Percentiles rank a stretch among this genome's conserved stretches.
phyloP scores from a whole-genome alignment of 1,140 invertebrate genomes.

The Eulimnadia texana region DNA sequence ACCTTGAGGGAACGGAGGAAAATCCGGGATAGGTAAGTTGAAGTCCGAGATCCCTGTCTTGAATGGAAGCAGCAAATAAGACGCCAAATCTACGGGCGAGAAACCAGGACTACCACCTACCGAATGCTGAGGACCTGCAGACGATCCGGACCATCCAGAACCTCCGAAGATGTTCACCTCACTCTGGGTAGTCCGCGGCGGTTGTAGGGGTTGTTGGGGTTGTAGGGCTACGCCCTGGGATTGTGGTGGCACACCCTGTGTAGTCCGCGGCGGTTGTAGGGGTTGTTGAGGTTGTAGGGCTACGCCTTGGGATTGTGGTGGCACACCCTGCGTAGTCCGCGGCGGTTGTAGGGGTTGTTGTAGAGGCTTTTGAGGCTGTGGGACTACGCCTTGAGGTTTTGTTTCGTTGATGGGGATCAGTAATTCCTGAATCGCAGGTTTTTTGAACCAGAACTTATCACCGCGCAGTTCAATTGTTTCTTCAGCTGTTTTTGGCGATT shows the following conservation, averaged over 20 bases:
- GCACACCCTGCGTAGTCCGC: background rate
- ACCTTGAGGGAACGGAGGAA: background rate
- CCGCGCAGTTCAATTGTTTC: background rate
- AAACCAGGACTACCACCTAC: too few relatives aligned
- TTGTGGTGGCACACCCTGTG: background rate
- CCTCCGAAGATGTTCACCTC: background rate
- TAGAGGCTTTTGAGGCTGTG: background rate
- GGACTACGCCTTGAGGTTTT: background rate
- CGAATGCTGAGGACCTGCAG: too few relatives aligned
- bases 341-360: background rate
- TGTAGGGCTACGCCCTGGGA: background rate
- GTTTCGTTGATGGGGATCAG: constrained; percentile 4
- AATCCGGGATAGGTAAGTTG: background rate
- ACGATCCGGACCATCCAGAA: background rate
- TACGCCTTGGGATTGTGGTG: background rate
- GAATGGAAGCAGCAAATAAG: background rate
- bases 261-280: background rate
- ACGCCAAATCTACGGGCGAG: too few relatives aligned
- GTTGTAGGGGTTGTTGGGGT: background rate
- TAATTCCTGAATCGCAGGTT: constrained; percentile 4
- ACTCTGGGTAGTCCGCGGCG: background rate
- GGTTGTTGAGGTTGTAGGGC: background rate
- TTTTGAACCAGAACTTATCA: constrained; percentile 14
- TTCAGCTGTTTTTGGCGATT: background rate
- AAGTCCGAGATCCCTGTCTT: background rate